Evolutionary conservation across 2,113 vertebrate species (phyloP), one percentile per base, ranked within the genome.

Genomic region (Scomber japonicus): DNA sequence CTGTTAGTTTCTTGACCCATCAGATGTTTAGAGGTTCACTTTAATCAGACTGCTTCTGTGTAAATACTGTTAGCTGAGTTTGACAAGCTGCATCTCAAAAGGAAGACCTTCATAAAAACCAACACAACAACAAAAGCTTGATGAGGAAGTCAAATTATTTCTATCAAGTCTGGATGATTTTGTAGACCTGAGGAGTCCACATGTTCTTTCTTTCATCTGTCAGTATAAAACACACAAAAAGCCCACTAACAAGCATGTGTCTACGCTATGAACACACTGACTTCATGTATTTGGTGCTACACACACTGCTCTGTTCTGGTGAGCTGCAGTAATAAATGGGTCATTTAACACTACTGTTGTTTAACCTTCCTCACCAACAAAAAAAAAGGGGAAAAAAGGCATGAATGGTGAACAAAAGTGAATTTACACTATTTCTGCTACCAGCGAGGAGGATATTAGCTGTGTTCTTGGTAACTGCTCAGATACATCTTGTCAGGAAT

Each of bases 401-500:
- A 40, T 40, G 35, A 40, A 40, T 10, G 35, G 35, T 40, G 7
- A 40, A 40, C 35, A 40, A 40, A 7, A 40, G 35, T 40, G 7
- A 10, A 40, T 40, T 7, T 9, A 40, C 9, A 40, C 35, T 7
- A 40, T 9, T 7, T 40, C 6, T 66, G 55, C 40, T 74, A 11
- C 3, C 7, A 17, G 8, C 6, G 8, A 40, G 35, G 35, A 40
- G 6, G 9, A 40, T 40, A 40, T 40, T 40, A 40, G 35, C 6
- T 40, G 35, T 40, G 35, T 9, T 67, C 27, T 40, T 30, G 30
- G 16, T 30, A 40, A 59, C 17, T 11, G 10, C 55, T 69, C 30
- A 40, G 17, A 15, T 46, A 61, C 4, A 0, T 0, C 11, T n/a
- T 11, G n/a, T 35, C 7, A 7, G 8, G 40, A 0, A 71, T 15